Conservation (phyloP, 2,113 vertebrate species). For the Holacanthus passer region DNA sequence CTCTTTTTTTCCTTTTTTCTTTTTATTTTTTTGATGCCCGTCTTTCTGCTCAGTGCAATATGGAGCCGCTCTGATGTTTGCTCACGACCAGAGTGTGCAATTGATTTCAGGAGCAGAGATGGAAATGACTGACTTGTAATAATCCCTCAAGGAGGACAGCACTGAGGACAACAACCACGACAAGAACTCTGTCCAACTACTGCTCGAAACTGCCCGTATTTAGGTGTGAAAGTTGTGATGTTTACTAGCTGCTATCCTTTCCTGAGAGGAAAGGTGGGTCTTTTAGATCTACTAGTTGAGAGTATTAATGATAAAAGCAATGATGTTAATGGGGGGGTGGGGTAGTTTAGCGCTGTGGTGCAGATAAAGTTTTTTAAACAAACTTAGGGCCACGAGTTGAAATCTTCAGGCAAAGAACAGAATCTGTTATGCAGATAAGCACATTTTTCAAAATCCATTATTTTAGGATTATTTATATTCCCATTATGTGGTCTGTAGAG, state of each 20-base stretch:
- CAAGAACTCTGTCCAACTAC: slow-evolving; percentile 60
- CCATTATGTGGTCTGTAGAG: not conserved
- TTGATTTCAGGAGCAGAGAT: slow-evolving; percentile 44
- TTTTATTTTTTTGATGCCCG: slow-evolving; percentile 13
- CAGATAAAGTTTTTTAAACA: slow-evolving; percentile 22
- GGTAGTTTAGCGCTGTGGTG: slow-evolving; percentile 58
- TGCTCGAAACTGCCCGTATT: slow-evolving; percentile 58
- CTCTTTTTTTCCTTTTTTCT: slow-evolving; percentile 22
- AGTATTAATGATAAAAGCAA: slow-evolving; percentile 61
- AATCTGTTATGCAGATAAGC: slow-evolving; percentile 16
- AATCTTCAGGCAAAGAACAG: not conserved
- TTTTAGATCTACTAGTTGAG: slow-evolving; percentile 53
- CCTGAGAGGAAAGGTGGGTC: slow-evolving; percentile 78
- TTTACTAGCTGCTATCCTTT: slow-evolving; percentile 90
- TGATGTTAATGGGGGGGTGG: slow-evolving; percentile 51
- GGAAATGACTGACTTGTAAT: slow-evolving; percentile 3
- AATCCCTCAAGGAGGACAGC: slow-evolving; percentile 41
- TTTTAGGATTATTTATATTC: not conserved
- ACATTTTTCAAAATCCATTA: not conserved
- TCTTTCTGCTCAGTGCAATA: slow-evolving; percentile 69
- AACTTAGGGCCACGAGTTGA: not conserved
- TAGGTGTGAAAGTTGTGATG: slow-evolving; percentile 64
- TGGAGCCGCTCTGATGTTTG: slow-evolving; percentile 53
- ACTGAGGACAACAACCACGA: slow-evolving; percentile 22
- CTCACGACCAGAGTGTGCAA: slow-evolving; percentile 18